These are phyloP conservation scores for Turnix velox DNA, from an alignment of 2,113 vertebrate genomes.

Conservation along the genomic window DNA sequence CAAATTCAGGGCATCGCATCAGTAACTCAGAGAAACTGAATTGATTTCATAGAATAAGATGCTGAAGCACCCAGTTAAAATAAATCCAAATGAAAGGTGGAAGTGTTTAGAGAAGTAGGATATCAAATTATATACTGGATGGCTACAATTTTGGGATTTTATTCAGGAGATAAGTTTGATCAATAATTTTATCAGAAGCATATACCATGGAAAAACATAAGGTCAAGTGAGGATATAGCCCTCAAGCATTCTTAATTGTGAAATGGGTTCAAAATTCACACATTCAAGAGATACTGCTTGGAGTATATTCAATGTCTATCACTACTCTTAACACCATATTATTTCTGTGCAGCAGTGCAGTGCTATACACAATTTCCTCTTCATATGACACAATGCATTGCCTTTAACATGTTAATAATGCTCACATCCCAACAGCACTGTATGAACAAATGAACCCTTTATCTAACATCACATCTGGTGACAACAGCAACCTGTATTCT, in stretches of 20 bases:
- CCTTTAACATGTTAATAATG: background rate
- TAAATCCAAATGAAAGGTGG: background rate
- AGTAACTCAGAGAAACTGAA: background rate
- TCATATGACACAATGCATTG: background rate
- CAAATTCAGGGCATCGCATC: background rate
- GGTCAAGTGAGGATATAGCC: background rate
- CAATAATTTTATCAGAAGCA: background rate
- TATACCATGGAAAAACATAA: background rate
- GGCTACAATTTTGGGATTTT: background rate
- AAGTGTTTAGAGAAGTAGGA: background rate
- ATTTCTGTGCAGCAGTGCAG: background rate
- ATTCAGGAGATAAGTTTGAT: background rate
- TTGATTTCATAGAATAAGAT: conserved; percentile 4
- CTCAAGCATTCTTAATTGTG: background rate
- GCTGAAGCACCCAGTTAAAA: background rate
- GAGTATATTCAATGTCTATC: background rate
- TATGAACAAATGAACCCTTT: background rate
- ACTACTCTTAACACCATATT: background rate
- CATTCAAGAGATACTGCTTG: background rate
- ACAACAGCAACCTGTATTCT: background rate
- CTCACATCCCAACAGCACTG: background rate
- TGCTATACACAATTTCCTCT: background rate
- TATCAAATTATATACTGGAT: background rate
- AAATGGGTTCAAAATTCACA: background rate
- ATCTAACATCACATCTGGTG: background rate